phyloP scores from a whole-genome alignment of 2,113 vertebrate genomes.

The Aphelocoma coerulescens region DNA sequence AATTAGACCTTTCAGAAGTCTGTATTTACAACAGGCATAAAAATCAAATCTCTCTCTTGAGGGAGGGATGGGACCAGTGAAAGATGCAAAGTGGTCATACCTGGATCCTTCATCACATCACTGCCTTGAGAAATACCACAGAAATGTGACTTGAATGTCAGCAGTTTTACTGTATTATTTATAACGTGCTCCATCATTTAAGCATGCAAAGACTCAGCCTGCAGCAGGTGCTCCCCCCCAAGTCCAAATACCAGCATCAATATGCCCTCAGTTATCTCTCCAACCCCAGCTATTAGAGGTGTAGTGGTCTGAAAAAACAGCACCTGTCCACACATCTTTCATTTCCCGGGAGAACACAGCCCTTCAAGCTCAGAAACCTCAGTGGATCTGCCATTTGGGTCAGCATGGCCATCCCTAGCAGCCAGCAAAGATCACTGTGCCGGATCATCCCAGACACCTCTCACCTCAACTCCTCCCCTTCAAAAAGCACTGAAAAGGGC shows the following conservation, averaged over 20 bases:
- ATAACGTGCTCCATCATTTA: neutral
- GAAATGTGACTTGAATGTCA: conserved; percentile 33
- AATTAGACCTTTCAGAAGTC: conserved; percentile 21
- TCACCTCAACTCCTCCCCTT: neutral
- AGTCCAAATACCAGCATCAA: neutral
- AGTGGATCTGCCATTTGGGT: neutral
- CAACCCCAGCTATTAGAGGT: neutral
- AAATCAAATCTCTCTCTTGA: neutral
- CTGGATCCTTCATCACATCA: neutral
- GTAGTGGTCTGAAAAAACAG: neutral
- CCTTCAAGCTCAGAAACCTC: neutral
- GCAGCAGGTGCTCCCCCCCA: neutral
- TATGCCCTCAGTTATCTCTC: neutral
- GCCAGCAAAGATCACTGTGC: neutral
- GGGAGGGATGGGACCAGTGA: neutral
- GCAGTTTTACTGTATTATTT: conserved; percentile 35
- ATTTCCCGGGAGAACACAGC: neutral
- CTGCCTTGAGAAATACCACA: conserved; percentile 17
- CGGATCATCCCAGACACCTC: neutral
- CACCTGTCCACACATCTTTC: neutral
- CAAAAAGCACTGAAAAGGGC: neutral
- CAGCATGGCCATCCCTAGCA: neutral
- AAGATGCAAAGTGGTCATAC: neutral
- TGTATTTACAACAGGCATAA: neutral
- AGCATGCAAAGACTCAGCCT: neutral